phyloP scores from a whole-genome alignment of 2,797 vertebrate genomes.

The Melanotaenia parkinsoni region DNA sequence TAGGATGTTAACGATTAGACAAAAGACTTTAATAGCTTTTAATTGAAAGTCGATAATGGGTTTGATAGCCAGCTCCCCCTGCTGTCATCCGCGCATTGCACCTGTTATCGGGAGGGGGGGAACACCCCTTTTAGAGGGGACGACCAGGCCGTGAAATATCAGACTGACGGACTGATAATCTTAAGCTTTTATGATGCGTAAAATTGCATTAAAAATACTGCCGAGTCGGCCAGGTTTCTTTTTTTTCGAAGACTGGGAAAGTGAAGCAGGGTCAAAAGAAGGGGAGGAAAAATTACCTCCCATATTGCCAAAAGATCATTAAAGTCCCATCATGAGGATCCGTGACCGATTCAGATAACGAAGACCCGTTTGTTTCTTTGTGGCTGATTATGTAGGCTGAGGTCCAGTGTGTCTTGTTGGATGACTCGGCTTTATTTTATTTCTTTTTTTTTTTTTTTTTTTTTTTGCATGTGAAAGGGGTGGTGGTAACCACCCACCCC shows the following conservation, averaged over 20 bases:
- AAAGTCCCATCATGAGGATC: constrained; percentile 77
- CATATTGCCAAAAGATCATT: constrained; percentile 74
- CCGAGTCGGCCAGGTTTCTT: constrained; percentile 12
- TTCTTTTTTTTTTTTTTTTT: constrained; percentile 75
- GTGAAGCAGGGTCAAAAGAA: constrained; percentile 4
- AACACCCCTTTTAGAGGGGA: constrained; percentile 49
- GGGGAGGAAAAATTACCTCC: constrained; percentile 32
- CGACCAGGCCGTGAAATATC: constrained; percentile 71
- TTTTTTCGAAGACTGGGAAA: constrained; percentile 24
- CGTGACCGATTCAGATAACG: constrained; percentile 80
- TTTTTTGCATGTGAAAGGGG: constrained; percentile 94
- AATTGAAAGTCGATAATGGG: constrained; percentile 88
- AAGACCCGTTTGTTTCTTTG: constrained; percentile 51
- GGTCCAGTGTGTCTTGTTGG: constrained; percentile 78
- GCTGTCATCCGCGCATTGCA: constrained; percentile 78
- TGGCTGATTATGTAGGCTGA: constrained; percentile 85
- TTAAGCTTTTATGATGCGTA: constrained; percentile 73
- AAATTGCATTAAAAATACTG: constrained; percentile 79
- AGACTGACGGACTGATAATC: constrained; percentile 70
- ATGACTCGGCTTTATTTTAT: constrained; percentile 49
- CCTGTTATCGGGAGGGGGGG: constrained; percentile 73
- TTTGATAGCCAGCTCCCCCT: constrained; percentile 76
- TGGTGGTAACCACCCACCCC: constrained; percentile 87
- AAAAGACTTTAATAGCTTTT: constrained; percentile 88
- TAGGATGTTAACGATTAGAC: constrained; percentile 86